These are phyloP conservation scores for Sepioteuthis lessoniana DNA, from an alignment of 2,888 invertebrate species.

Conservation along the genomic window DNA sequence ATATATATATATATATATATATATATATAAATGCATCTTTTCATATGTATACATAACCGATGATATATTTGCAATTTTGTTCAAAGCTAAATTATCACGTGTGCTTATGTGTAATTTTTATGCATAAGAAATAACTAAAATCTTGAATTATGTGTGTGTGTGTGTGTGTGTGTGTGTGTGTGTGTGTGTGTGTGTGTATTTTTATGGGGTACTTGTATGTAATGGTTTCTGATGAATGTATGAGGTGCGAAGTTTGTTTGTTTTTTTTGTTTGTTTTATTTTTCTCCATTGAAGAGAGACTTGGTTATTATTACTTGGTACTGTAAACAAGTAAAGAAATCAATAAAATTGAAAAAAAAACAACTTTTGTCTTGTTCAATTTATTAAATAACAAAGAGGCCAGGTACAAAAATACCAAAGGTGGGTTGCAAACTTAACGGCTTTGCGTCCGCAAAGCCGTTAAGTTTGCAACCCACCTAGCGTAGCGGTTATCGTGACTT, in stretches of 20 bases:
- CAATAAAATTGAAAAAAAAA: background rate
- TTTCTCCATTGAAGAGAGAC: background rate
- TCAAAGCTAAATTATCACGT: background rate
- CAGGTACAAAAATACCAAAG: no score
- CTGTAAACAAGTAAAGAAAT: background rate
- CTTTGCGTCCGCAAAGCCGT: no score
- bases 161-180: conserved; percentile 6
- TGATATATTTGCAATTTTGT: conserved; percentile 33
- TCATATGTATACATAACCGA: background rate
- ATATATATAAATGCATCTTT: no score
- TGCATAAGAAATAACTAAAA: conserved; percentile 3
- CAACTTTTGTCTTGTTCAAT: background rate
- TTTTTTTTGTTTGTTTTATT: no score
- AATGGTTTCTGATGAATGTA: background rate
- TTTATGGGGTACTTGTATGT: background rate
- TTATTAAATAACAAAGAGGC: background rate
- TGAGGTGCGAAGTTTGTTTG: no score
- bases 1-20: background rate
- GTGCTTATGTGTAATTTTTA: background rate
- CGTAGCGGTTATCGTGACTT: no score
- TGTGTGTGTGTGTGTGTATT: background rate
- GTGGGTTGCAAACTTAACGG: no score
- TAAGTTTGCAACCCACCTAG: no score
- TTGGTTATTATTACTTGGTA: background rate
- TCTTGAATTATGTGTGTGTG: background rate